A percentile compares a stretch with the other conserved stretches of the same genome.
phyloP scores from a whole-genome alignment of 2,797 vertebrate genomes.

The Enteromius fasciolatus region DNA sequence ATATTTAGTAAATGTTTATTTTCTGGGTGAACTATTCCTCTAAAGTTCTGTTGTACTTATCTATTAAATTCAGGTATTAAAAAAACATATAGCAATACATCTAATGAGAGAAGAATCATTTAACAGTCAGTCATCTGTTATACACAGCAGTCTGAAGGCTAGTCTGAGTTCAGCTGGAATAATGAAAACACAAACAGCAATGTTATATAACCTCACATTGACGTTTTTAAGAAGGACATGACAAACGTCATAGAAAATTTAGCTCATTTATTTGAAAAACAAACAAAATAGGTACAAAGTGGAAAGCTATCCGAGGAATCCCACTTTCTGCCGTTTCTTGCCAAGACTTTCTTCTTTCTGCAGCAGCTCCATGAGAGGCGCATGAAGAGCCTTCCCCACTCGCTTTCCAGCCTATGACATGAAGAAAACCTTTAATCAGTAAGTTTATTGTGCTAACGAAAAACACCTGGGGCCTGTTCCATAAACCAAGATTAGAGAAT shows the following conservation, averaged over 20 bases:
- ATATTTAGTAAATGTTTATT: neutral
- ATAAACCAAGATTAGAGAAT: too few relatives aligned
- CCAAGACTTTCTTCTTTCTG: conserved; percentile 90
- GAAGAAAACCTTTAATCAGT: neutral
- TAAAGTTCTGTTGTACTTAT: neutral
- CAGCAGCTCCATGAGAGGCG: conserved; percentile 85
- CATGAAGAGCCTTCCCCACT: conserved; percentile 89
- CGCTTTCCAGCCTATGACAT: conserved; percentile 85
- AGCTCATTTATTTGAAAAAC: conserved; percentile 54
- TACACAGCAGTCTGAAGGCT: neutral
- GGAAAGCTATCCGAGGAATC: conserved; percentile 73
- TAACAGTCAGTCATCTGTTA: neutral
- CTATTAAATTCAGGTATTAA: too few relatives aligned
- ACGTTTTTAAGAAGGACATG: conserved; percentile 34
- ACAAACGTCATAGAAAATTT: neutral
- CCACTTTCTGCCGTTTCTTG: conserved; percentile 79
- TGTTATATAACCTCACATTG: neutral
- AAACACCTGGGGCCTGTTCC: too few relatives aligned
- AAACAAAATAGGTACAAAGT: conserved; percentile 50
- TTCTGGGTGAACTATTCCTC: neutral
- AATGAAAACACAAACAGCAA: neutral
- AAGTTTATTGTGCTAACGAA: neutral
- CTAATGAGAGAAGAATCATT: neutral
- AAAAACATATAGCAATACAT: neutral
- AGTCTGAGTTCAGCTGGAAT: neutral